Evolutionary conservation across 2,113 vertebrate species (phyloP).

Genomic region (Ciconia boyciana): DNA sequence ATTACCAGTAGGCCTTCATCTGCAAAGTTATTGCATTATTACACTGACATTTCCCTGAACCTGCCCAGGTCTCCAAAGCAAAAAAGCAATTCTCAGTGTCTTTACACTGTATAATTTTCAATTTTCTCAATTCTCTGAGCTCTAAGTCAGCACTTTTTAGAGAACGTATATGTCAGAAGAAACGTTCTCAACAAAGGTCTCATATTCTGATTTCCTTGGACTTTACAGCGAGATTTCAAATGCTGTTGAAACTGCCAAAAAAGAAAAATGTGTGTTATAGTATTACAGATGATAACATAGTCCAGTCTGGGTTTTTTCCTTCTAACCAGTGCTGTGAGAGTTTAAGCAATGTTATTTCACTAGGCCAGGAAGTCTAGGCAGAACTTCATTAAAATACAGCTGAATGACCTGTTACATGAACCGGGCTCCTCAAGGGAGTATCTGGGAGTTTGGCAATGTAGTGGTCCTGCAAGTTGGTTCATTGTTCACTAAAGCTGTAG

Average conservation of each 20-base stretch:
- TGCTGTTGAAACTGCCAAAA: constrained; percentile 43
- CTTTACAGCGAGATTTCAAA: constrained; percentile 56
- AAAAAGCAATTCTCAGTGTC: not conserved
- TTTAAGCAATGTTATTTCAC: constrained; percentile 55
- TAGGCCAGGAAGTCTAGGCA: constrained; percentile 21
- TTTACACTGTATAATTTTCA: constrained; percentile 41
- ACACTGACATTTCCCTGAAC: constrained; percentile 33
- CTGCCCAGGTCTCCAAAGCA: not conserved
- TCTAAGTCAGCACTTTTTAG: constrained; percentile 55
- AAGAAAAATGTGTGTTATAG: constrained; percentile 61
- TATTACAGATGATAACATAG: constrained; percentile 68
- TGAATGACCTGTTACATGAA: not conserved
- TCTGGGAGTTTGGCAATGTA: not conserved
- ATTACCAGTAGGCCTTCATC: not conserved
- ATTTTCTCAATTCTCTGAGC: constrained; percentile 37
- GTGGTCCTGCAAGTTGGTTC: not conserved
- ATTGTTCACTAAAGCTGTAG: not conserved
- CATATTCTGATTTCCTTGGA: constrained; percentile 76
- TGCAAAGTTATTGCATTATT: not conserved
- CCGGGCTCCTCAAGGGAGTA: not conserved
- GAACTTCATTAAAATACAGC: constrained; percentile 29
- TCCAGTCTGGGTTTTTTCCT: constrained; percentile 51
- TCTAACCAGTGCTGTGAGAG: constrained; percentile 35
- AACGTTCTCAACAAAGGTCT: constrained; percentile 63
- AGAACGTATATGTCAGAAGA: constrained; percentile 61